A percentile compares a stretch with the other conserved stretches of the same genome.
Conservation (phyloP, 2,888 invertebrate genomes). For the Zootermopsis nevadensis region DNA sequence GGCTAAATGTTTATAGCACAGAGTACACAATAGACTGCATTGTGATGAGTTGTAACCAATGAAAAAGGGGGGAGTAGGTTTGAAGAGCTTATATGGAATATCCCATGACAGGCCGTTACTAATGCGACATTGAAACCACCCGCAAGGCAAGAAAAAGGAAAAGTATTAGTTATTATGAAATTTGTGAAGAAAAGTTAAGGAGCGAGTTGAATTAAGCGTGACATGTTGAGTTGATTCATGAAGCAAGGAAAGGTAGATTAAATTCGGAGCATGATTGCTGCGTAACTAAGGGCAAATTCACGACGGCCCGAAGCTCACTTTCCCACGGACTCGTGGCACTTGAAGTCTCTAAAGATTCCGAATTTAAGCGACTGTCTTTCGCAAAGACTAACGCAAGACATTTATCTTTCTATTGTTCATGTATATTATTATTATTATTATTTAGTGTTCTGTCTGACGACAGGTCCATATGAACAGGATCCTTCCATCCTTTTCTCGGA, state of each 20-base stretch:
- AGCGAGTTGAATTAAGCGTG: conserved; percentile 20
- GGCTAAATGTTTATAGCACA: conserved; percentile 35
- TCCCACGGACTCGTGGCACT: not conserved
- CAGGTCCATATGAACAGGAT: too few relatives aligned
- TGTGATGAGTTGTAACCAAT: conserved; percentile 11
- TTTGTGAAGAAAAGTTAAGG: conserved; percentile 12
- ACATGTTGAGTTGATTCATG: not conserved
- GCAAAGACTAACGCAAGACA: too few relatives aligned
- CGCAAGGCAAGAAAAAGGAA: not conserved
- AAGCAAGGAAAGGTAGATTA: conserved; percentile 10
- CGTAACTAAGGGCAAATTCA: conserved; percentile 7
- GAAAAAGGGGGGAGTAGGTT: not conserved
- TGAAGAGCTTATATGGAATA: conserved; percentile 18
- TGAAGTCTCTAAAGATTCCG: not conserved
- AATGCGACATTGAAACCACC: conserved; percentile 23
- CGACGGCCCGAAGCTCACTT: not conserved
- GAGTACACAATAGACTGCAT: conserved; percentile 29
- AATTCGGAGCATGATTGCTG: not conserved
- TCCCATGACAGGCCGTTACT: conserved; percentile 32
- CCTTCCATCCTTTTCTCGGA: too few relatives aligned
- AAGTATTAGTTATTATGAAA: not conserved
- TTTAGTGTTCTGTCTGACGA: too few relatives aligned
- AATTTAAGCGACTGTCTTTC: not conserved
- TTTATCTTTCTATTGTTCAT: too few relatives aligned
- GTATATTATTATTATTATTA: too few relatives aligned